Evolutionary conservation across 2,113 vertebrate genomes (phyloP).

Genomic region (Gymnogyps californianus): DNA sequence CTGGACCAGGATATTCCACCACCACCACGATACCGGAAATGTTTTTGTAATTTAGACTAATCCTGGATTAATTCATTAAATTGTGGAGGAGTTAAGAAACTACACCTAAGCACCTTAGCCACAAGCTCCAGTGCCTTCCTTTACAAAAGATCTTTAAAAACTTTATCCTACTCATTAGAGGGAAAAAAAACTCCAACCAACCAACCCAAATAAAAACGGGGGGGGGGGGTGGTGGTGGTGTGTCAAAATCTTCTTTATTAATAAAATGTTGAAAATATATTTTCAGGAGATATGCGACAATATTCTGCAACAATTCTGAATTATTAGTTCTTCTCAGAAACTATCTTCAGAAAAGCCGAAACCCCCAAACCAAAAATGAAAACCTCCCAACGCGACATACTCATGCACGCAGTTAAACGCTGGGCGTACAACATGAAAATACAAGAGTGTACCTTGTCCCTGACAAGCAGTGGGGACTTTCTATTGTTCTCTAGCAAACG

Average conservation of each 20-base stretch:
- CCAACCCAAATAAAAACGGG: neutral
- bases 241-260: neutral
- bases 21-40: neutral
- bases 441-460: neutral
- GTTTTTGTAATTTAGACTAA: neutral
- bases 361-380: fast-evolving
- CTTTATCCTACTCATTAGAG: neutral
- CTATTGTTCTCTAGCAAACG: fast-evolving
- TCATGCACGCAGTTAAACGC: fast-evolving
- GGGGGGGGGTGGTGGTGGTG: too few relatives aligned
- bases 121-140: neutral
- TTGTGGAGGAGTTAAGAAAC: neutral
- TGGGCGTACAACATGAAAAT: fast-evolving
- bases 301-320: neutral
- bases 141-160: neutral
- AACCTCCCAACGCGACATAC: neutral
- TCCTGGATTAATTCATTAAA: neutral
- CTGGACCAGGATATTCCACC: neutral
- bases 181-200: neutral
- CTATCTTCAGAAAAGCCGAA: neutral
- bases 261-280: neutral
- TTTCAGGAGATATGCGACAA: neutral
- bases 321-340: neutral
- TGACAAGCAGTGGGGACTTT: too few relatives aligned
- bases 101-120: neutral